Percentiles rank a stretch among this genome's conserved stretches.
Evolutionary conservation across 2,888 invertebrate genomes (phyloP).

Genomic region (Phalangium opilio): DNA sequence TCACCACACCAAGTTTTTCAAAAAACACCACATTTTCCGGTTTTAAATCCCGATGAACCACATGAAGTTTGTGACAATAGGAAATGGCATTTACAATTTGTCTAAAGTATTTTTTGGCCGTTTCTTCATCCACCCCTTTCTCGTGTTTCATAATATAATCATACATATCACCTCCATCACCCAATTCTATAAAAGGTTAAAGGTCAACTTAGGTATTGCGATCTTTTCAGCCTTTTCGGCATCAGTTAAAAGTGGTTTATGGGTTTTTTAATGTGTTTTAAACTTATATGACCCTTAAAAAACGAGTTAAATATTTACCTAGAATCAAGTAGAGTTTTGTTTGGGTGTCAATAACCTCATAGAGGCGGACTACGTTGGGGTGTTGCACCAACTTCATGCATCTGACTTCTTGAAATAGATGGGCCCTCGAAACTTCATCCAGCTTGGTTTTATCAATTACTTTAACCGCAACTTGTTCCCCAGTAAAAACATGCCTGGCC

Average conservation of each 20-base stretch:
- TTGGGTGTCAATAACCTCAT: slow-evolving; percentile 98
- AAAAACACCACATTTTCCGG: slow-evolving; percentile 99
- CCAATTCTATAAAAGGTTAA: slow-evolving; percentile 56
- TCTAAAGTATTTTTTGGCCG: slow-evolving; percentile 65
- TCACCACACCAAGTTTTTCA: slow-evolving; percentile 88
- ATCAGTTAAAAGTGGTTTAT: no score
- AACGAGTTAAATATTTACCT: no score
- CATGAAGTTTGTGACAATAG: slow-evolving; percentile 83
- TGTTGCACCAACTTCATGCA: slow-evolving; percentile 99
- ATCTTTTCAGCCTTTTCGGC: no score
- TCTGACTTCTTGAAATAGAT: slow-evolving; percentile 69
- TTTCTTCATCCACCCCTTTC: slow-evolving; percentile 46
- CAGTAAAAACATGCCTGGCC: slow-evolving; percentile 92
- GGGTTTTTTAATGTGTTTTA: no score
- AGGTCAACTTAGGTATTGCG: no score
- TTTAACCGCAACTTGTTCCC: slow-evolving; percentile 39
- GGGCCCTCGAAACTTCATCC: slow-evolving; percentile 85
- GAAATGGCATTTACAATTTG: slow-evolving; percentile 95
- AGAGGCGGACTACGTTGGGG: slow-evolving; percentile 92
- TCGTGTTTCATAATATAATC: slow-evolving; percentile 96
- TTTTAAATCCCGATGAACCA: slow-evolving; percentile 83
- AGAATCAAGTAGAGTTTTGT: slow-evolving; percentile 84
- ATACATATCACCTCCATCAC: slow-evolving; percentile 95
- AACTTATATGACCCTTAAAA: no score
- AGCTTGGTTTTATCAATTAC: slow-evolving; percentile 96